Conservation (phyloP, 2,113 vertebrate genomes). For the Otolemur garnettii region DNA sequence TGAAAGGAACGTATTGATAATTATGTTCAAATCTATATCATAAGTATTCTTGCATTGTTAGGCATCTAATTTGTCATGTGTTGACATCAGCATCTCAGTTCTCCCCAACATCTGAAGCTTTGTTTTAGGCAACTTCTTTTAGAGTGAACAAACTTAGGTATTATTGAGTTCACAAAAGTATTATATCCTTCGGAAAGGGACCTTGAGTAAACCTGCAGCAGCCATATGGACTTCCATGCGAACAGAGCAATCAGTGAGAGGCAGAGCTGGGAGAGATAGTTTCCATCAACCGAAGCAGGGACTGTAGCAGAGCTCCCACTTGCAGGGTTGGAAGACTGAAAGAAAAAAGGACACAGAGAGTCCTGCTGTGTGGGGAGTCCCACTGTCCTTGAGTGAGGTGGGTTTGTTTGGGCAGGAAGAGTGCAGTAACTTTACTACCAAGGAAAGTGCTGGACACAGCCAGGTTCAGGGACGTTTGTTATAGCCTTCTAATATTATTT, state of each 20-base stretch:
- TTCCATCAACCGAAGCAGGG: not conserved
- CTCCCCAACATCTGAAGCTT: slow-evolving; percentile 74
- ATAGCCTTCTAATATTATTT: not conserved
- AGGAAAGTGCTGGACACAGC: rapidly evolving
- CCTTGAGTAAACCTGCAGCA: not conserved
- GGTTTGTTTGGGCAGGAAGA: not conserved
- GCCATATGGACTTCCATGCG: not conserved
- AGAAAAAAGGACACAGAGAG: not conserved
- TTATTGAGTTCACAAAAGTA: not conserved
- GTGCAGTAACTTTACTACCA: not conserved
- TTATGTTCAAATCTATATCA: slow-evolving; percentile 89
- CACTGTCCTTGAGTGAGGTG: not conserved
- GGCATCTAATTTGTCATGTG: slow-evolving; percentile 83
- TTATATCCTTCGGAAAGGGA: slow-evolving; percentile 38
- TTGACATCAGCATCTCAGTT: slow-evolving; percentile 80
- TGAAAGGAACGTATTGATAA: slow-evolving; percentile 89
- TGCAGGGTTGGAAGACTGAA: not conserved
- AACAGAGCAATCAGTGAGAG: not conserved
- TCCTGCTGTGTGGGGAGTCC: not conserved
- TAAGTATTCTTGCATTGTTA: slow-evolving; percentile 82
- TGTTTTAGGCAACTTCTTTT: slow-evolving; percentile 75
- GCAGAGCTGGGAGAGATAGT: not conserved
- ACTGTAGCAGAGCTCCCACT: not conserved
- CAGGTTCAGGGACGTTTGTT: not conserved
- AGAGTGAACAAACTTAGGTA: slow-evolving; percentile 49